Base-by-base conservation (phyloP, 2,888 invertebrate species). In the Diaperis boleti region DNA sequence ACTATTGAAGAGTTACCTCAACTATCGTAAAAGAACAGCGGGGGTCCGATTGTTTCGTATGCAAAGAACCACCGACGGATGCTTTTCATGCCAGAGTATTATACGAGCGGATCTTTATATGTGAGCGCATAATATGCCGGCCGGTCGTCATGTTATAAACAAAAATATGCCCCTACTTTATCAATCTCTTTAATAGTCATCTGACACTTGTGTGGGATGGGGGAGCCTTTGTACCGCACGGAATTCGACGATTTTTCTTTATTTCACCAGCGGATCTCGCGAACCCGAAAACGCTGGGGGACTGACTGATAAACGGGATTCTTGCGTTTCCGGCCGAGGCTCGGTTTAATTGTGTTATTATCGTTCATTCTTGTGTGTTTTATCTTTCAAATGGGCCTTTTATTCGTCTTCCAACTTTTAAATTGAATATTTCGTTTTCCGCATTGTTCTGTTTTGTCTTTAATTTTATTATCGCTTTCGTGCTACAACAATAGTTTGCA, bases 21-120 rank as follows among this genome's bases (percentile, higher is more conserved):
- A 68, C 63, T 64, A 64, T 72, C 72, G 74, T 74, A 72, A 73
- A 72, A 70, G 71, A 70, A 69, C 74, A 66, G 69, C 71, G 67
- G 76, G 76, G 74, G 72, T 72, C 70, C 74, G 70, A 75, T 74
- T 74, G 74, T 75, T 72, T 74, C 69, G 73, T 75, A 76, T 74
- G 75, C 75, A 76, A 74, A 76, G 72, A 73, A 71, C 66, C 69
- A 72, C 75, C 76, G 76, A 69, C 73, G 66, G 65, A 74, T 69
- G 63, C 54, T 64, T 60, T 50, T 66, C 67, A 60, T 65, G 54
- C 52, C 59, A 29, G 39, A 42, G 49, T 49, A 59, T 62, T 64
- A 59, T 62, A 62, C 62, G 61, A 45, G 50, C 61, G 26, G 54
- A 39, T 52, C 59, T 54, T 62, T 44, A 52, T 59, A 55, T n/a